These are phyloP conservation scores for Odontophorus gujanensis DNA, from an alignment of 2,113 vertebrate genomes.

Conservation along the genomic window DNA sequence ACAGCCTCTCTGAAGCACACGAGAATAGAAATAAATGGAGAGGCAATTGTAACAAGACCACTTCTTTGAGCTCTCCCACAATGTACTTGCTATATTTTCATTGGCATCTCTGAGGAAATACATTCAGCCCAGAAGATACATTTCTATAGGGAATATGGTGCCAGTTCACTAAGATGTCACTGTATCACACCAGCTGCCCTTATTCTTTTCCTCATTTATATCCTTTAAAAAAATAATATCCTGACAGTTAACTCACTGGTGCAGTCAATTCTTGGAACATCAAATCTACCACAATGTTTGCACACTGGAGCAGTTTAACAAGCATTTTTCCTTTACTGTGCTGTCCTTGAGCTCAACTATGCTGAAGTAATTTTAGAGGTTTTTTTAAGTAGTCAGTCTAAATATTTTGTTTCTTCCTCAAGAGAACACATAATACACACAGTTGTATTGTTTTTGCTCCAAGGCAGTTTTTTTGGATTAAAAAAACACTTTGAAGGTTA, in stretches of 20 bases:
- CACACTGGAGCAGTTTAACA: constrained; percentile 21
- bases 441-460: background rate
- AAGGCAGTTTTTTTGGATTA: background rate
- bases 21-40: background rate
- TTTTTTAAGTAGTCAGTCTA: constrained; percentile 21
- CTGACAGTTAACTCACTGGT: constrained; percentile 25
- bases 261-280: constrained; percentile 2
- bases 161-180: background rate
- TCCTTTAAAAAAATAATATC: background rate
- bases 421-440: background rate
- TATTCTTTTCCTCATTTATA: background rate
- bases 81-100: background rate
- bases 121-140: background rate
- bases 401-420: constrained; percentile 31
- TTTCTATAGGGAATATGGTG: background rate
- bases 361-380: background rate
- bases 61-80: background rate
- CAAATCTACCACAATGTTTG: background rate
- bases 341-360: constrained; percentile 8
- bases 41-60: background rate
- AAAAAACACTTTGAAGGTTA: background rate
- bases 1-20: background rate
- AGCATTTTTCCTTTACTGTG: constrained; percentile 10
- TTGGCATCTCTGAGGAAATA: background rate
- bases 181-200: background rate